These are phyloP conservation scores for Aldabrachelys gigantea DNA, from an alignment of 2,113 vertebrate species.

Conservation along the genomic window DNA sequence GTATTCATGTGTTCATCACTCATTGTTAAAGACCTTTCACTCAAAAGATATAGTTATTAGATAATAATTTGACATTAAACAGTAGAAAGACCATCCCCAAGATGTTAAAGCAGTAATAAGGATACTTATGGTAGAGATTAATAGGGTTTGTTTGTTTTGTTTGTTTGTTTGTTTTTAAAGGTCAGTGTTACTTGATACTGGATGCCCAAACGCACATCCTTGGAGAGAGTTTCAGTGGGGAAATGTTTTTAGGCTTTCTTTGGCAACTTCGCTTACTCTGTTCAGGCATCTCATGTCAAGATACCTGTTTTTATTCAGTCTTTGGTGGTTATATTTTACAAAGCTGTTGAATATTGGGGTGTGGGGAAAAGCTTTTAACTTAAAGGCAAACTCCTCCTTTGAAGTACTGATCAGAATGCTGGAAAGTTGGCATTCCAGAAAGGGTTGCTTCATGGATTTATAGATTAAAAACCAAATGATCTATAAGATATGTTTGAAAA, in stretches of 20 bases:
- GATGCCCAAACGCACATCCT: neutral
- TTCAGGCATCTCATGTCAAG: neutral
- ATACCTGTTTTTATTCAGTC: neutral
- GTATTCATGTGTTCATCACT: neutral
- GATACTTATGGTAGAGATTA: neutral
- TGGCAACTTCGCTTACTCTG: neutral
- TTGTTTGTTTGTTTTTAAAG: neutral
- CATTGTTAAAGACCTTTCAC: neutral
- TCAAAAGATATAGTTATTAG: neutral
- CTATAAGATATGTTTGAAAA: neutral
- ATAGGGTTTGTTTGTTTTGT: neutral
- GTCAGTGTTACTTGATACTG: neutral
- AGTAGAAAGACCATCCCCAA: neutral
- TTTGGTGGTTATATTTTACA: neutral
- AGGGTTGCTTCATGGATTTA: neutral
- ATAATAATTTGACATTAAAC: neutral
- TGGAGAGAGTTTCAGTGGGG: neutral
- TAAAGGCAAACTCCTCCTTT: fast-evolving
- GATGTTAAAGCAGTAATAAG: neutral
- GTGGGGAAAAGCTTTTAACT: neutral
- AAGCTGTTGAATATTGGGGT: neutral
- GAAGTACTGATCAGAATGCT: neutral
- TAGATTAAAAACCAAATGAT: neutral
- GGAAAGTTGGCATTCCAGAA: neutral
- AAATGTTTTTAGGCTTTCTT: neutral